Base-by-base conservation (phyloP, 2,113 vertebrate species). In the Gallinago undulata region DNA sequence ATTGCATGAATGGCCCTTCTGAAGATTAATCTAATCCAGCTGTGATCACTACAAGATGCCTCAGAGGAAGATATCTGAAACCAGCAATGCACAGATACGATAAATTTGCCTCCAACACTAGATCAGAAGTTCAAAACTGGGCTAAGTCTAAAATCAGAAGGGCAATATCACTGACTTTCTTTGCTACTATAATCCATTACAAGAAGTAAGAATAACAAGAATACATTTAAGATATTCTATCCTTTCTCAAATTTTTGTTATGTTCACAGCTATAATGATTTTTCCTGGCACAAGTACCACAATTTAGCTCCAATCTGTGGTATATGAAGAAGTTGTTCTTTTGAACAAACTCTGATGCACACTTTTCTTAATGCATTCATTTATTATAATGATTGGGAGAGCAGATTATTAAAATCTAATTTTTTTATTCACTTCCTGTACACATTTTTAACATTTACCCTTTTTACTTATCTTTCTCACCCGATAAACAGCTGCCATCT, bases 1-100 rank as follows among this genome's bases (percentile, higher is more conserved):
- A 87, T 45, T 41, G 69, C 41, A 87, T 5, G 56, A 91, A 78
- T 47, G 86, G 56, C 80, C 73, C 56, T 75, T 92, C 51, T 92
- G 83, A 87, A 95, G 82, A 90, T 89, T 30, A 92, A 86, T 72
- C 90, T 92, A 74, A 92, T 68, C 83, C 79, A 80, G 76, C 72
- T 81, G 82, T 43, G 82, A 91, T 90, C 6, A 0, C 84, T 88
- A 56, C 68, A 88, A 80, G 74, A 80, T 70, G 64, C 79, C 85
- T 86, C 56, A 39, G 68, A 84, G 86, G 69, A 90, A 90, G 47
- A 33, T 24, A 53, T 56, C 35, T 67, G 56, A 86, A 75, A 60
- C 21, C 51, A 84, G 68, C 13, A 89, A 53, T 4, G 22, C 68
- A 77, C 25, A 78, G 80, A 68, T 47, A 41, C 13, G n/a, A 57